Percentiles rank a stretch among this genome's conserved stretches.
These are phyloP conservation scores for Podarcis cretensis DNA, from an alignment of 2,113 vertebrate species.

Conservation along the genomic window DNA sequence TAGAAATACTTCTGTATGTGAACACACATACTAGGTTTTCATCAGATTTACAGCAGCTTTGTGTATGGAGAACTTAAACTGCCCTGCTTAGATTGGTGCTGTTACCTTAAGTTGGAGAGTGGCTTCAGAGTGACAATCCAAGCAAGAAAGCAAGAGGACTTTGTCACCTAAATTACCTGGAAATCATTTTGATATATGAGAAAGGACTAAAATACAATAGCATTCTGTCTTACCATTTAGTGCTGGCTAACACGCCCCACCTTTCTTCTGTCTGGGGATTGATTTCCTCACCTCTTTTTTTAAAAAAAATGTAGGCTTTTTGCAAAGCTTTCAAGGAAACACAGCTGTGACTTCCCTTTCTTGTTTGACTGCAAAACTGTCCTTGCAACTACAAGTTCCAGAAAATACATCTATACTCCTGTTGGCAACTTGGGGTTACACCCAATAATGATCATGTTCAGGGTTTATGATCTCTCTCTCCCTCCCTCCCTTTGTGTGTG, in stretches of 20 bases:
- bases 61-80: too few species aligned
- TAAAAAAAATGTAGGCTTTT: not conserved
- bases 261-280: not conserved
- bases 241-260: not conserved
- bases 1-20: not conserved
- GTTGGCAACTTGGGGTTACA: constrained; percentile 17
- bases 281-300: not conserved
- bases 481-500: not conserved
- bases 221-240: not conserved
- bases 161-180: not conserved
- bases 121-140: not conserved
- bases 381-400: not conserved
- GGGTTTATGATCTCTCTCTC: constrained; percentile 13
- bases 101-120: not conserved
- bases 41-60: not conserved
- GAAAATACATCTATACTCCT: not conserved
- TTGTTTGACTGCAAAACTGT: not conserved
- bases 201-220: not conserved
- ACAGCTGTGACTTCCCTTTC: not conserved
- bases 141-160: not conserved
- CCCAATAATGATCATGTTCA: not conserved
- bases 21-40: not conserved
- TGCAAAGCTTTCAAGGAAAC: not conserved
- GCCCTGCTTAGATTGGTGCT: too few species aligned
- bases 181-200: not conserved